Base-by-base conservation (phyloP, 2,113 vertebrate genomes). In the Raphicerus campestris region DNA sequence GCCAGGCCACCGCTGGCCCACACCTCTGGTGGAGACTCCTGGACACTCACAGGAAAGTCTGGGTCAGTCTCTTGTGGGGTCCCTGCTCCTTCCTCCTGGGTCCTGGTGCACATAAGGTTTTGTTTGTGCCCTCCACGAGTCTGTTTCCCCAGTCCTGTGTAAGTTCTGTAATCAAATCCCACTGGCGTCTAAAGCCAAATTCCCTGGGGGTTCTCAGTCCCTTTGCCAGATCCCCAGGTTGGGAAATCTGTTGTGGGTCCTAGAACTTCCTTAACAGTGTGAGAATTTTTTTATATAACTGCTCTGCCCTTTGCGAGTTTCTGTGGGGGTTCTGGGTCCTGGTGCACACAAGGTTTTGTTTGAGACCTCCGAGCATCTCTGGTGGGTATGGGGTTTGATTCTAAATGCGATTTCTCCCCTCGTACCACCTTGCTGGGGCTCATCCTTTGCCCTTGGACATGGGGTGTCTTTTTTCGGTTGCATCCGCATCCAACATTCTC, bases 11-110 rank as follows among this genome's bases (percentile, higher is more conserved):
- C 3, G 0, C 32, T 10, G 32, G 19, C 32, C 32, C 61, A 66
- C 61, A 19, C 16, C 32, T n/a, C 4, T 66, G 32, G 1, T 0
- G 0, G 32, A 66, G 61, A n/a, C 61, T n/a, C 32, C 61, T 66
- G 61, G 61, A 66, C 61, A 19, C 32, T 66, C 61, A n/a, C 61
- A 66, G 61, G 61, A 2, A 10, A 19, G 32, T 66, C 32, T n/a
- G 16, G 61, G 32, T n/a, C 32, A n/a, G 32, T 19, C 61, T 66
- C 32, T n/a, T 19, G 61, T 66, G 16, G 61, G 32, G 61, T 66
- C 61, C 2, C 61, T 66, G 61, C 61, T 66, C 61, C 32, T n/a
- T n/a, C n/a, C 61, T 66, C 61, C 61, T 66, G 61, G 4, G 61
- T 66, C 61, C 32, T n/a, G 16, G 32, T n/a, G 7, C 16, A 5